These are phyloP conservation scores for Hoplodrina ambigua DNA, from an alignment of 2,888 invertebrate species.

Conservation along the genomic window DNA sequence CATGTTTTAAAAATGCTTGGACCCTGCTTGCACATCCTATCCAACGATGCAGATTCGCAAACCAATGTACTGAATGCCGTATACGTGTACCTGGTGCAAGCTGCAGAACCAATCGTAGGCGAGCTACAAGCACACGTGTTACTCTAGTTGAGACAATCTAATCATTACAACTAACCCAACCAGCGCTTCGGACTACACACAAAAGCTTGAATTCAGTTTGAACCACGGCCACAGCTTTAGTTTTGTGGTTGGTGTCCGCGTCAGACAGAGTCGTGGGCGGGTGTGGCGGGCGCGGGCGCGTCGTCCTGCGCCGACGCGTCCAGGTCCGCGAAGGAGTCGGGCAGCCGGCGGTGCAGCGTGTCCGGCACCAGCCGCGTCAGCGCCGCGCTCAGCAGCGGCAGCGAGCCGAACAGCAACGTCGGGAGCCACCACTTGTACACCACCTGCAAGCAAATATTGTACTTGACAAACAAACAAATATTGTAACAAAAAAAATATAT, in stretches of 20 bases:
- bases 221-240: not conserved
- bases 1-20: conserved; percentile 12
- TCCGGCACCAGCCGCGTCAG: conserved; percentile 91
- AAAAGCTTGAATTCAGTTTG: not conserved
- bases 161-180: not conserved
- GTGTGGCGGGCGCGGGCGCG: not conserved
- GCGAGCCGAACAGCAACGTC: conserved; percentile 85
- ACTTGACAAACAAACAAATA: too few relatives aligned
- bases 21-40: not conserved
- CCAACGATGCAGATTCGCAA: not conserved
- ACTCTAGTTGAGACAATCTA: conserved; percentile 9
- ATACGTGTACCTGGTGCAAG: not conserved
- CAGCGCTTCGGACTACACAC: not conserved
- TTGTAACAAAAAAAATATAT: too few relatives aligned
- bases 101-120: conserved; percentile 22
- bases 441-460: conserved; percentile 68
- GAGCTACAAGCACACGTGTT: not conserved
- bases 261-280: conserved; percentile 24
- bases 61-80: not conserved
- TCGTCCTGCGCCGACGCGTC: conserved; percentile 53
- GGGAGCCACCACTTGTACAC: conserved; percentile 86
- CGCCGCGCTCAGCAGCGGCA: conserved; percentile 89
- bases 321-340: conserved; percentile 90
- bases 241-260: not conserved
- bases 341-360: conserved; percentile 90